Percentiles rank a stretch among this genome's conserved stretches.
Evolutionary conservation across 2,113 vertebrate genomes (phyloP).

Genomic region (Rhinopomastus cyanomelas): DNA sequence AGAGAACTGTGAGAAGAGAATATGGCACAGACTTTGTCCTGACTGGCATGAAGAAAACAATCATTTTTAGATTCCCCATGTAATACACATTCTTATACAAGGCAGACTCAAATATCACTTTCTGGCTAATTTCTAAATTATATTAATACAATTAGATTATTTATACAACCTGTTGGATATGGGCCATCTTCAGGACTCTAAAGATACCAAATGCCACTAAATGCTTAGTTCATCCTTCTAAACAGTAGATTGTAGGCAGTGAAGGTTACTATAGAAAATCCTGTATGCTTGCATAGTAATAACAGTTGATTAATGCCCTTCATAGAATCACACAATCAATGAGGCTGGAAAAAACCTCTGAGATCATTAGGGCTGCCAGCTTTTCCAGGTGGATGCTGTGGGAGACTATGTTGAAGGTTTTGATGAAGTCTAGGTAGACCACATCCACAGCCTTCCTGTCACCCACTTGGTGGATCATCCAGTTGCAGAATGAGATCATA

Average conservation of each 20-base stretch:
- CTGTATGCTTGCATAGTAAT: background rate
- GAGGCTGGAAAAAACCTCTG: too few relatives aligned
- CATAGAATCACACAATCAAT: too few relatives aligned
- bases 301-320: background rate
- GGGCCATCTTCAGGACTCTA: background rate
- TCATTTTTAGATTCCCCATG: background rate
- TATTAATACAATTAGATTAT: background rate
- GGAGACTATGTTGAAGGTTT: too few relatives aligned
- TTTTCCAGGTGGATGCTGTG: too few relatives aligned
- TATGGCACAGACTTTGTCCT: background rate
- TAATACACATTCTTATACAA: background rate
- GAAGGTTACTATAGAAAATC: background rate
- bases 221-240: background rate
- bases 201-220: background rate
- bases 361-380: too few relatives aligned
- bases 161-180: background rate
- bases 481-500: too few relatives aligned
- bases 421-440: too few relatives aligned
- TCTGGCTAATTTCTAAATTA: background rate
- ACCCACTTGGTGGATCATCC: too few relatives aligned
- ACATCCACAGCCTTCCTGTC: too few relatives aligned
- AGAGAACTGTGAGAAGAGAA: background rate
- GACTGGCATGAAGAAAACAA: background rate
- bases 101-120: background rate
- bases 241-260: background rate